Conservation (phyloP, 2,888 invertebrate genomes). For the Dryobotodes eremita region DNA sequence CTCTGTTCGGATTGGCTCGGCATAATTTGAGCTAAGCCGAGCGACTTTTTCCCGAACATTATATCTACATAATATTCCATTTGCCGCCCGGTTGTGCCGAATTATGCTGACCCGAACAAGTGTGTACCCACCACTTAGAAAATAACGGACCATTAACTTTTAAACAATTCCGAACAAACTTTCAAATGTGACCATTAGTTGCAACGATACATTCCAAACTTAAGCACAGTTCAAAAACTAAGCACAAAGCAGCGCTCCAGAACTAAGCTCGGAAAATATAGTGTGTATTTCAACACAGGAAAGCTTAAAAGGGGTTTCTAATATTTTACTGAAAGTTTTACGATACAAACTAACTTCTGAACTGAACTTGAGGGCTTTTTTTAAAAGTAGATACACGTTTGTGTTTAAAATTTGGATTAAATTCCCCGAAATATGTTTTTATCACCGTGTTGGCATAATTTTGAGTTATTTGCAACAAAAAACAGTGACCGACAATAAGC, state of each 20-base stretch:
- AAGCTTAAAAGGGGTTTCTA: conserved; percentile 31
- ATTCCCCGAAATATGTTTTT: background rate
- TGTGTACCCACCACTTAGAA: conserved; percentile 23
- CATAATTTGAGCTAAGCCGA: background rate
- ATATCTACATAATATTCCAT: background rate
- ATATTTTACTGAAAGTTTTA: conserved; percentile 26
- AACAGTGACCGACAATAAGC: background rate
- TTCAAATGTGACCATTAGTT: conserved; percentile 61
- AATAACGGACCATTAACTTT: conserved; percentile 53
- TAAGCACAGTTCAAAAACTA: conserved; percentile 61
- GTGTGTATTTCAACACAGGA: conserved; percentile 39
- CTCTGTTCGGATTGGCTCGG: too few relatives aligned
- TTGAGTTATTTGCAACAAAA: too few relatives aligned
- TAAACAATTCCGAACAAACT: conserved; percentile 55
- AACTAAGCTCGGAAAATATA: conserved; percentile 55
- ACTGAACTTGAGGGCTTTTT: background rate
- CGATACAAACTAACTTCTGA: background rate
- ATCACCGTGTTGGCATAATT: background rate
- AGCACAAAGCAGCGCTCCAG: conserved; percentile 55
- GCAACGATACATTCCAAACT: conserved; percentile 59
- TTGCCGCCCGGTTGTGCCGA: background rate
- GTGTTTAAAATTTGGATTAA: background rate
- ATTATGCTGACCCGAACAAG: background rate
- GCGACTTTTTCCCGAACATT: background rate
- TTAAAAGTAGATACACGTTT: background rate